phyloP scores from a whole-genome alignment of 2,113 vertebrate species.

The Zapus hudsonius region DNA sequence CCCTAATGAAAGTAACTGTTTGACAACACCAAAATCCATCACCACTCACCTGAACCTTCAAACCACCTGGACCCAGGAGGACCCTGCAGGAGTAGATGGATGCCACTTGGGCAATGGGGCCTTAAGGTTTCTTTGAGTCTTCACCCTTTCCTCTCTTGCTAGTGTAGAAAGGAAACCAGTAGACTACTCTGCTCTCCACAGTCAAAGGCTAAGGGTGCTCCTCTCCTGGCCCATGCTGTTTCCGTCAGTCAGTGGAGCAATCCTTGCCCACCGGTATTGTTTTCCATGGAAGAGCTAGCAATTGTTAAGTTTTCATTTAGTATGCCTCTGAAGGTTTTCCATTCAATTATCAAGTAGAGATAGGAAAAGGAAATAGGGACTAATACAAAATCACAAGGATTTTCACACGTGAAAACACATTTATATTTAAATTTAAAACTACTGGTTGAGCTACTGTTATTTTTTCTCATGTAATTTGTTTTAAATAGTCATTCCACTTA shows the following conservation, averaged over 20 bases:
- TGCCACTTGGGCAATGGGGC: neutral
- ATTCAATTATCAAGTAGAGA: neutral
- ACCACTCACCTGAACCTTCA: neutral
- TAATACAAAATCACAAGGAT: neutral
- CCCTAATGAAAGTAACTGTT: neutral
- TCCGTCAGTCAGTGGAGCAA: neutral
- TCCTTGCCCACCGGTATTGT: neutral
- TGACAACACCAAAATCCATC: neutral
- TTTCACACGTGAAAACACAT: conserved; percentile 5
- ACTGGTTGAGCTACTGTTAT: neutral
- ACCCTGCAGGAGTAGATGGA: neutral
- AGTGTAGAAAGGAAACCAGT: neutral
- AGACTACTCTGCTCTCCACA: neutral
- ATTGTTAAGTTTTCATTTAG: neutral
- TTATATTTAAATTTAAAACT: conserved; percentile 30
- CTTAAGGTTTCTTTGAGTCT: neutral
- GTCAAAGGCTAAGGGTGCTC: neutral
- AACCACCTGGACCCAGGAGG: neutral
- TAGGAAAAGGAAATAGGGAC: neutral
- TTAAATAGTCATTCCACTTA: neutral
- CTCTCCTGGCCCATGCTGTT: neutral
- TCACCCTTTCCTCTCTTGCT: neutral
- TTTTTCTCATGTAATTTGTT: neutral
- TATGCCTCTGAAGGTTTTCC: neutral
- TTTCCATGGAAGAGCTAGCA: neutral